Evolutionary conservation across 2,797 vertebrate species (phyloP).

Genomic region (Sitta carolinensis): DNA sequence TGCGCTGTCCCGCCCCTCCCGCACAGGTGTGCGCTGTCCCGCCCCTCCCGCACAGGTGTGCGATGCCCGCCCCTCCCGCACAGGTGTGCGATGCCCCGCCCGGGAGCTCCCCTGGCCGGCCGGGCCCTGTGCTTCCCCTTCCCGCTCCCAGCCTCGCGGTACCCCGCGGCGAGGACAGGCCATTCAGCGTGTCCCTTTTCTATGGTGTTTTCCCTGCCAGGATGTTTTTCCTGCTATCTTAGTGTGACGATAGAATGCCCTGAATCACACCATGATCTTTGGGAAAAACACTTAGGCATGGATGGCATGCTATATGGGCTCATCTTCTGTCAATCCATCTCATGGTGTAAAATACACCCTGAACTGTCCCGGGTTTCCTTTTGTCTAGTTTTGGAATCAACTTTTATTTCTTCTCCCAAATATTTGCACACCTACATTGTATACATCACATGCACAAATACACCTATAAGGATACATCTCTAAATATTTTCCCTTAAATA

Average conservation of each 20-base stretch:
- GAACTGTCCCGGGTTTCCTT: accelerated
- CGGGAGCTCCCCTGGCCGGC: not conserved
- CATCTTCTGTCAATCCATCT: not conserved
- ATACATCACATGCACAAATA: accelerated
- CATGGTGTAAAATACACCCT: accelerated
- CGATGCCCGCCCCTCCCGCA: no score
- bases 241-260: not conserved
- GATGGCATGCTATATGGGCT: not conserved
- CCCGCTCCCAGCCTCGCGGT: not conserved
- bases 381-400: accelerated
- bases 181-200: no score
- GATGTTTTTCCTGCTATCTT: no score
- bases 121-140: not conserved
- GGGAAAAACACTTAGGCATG: not conserved
- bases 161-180: accelerated
- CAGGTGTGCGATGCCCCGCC: not conserved
- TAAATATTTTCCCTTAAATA: not conserved
- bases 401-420: not conserved
- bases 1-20: not conserved
- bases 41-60: not conserved
- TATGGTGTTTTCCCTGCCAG: not conserved
- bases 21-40: not conserved
- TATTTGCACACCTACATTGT: accelerated
- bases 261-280: not conserved
- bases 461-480: no score